Base-by-base conservation (phyloP, 2,797 vertebrate genomes). In the Alfaro cultratus region DNA sequence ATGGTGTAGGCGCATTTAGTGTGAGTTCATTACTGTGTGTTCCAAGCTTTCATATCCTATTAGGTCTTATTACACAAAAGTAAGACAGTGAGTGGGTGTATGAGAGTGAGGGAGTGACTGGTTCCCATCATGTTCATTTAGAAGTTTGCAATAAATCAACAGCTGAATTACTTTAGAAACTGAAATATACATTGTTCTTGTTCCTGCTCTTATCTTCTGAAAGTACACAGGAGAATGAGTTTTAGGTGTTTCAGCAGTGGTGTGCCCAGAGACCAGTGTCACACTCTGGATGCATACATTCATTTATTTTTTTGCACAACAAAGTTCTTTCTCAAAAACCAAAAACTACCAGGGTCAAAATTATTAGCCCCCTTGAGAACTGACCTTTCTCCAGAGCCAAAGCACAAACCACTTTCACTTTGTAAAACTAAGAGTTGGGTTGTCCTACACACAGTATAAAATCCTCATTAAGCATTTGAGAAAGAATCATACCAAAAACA, bases 1-100 rank as follows among this genome's bases (percentile, higher is more conserved):
- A 91, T 91, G 89, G 85, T 90, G 83, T 84, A 49, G 84, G 78
- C 81, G 60, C 79, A 31, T 83, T 82, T 51, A 80, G 62, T 60
- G 57, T n/a, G 80, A 85, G 83, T 80, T 72, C 70, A 83, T 87
- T 80, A 87, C 71, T n/a, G 21, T 82, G 75, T 76, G 29, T 79
- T 80, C 78, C 74, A 60, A 82, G 73, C 76, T 84, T 70, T 79
- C 43, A 78, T 68, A 77, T 76, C 21, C 2, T 23, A 76, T 29
- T 75, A 47, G 57, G 73, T 80, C 76, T 62, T 80, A 86, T 76
- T 60, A 77, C 60, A 57, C 29, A 29, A 45, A 68, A 77, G 72
- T 21, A 72, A 83, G 73, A 83, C 41, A 82, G 60, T 5, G 5
- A 71, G 36, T 41, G 46, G 62, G 62, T 67, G 73, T 36, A 34